Base-by-base conservation (phyloP, 64 coral and sea anemone genomes). In the Dendronephthya gigantea region DNA sequence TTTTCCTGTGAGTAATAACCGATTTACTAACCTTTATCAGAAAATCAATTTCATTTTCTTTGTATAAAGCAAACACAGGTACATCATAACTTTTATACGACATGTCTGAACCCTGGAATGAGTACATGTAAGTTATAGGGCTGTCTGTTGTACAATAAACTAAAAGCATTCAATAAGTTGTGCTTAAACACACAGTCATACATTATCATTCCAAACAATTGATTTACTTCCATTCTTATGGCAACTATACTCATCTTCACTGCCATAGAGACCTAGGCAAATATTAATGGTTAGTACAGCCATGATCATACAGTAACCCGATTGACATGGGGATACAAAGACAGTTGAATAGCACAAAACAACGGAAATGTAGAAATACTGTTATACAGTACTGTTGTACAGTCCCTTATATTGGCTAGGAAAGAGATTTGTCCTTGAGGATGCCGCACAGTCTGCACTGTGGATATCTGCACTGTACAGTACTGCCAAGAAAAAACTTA, bases 21-120 rank as follows among this genome's bases (percentile, higher is more conserved):
- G 0, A 33, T 82, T n/a, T 17, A 40, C 11, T 6, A 74, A 86
- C 84, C 52, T 79, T 34, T 8, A 91, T 48, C 69, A 94, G 39
- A 35, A 27, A 22, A n/a, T 89, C 81, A 23, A 98, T 85, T 90
- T 98, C 95, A 41, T 87, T 84, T 29, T 83, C 31, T 40, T 92
- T 49, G 19, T 83, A 75, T 17, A 98, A 70, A 70, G 92, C 89
- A 93, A 98, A 98, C 7, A 98, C 88, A 50, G 95, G 95, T 41
- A 98, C 84, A 45, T 92, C 92, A 90, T 90, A 98, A 40, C 88
- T 89, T 59, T 56, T 90, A 37, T 93, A 98, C 19, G 95, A 93
- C 95, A 98, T 98, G 2, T 48, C 89, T 85, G 68, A 93, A 82
- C 95, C 95, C 95, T 98, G 84, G 19, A 1, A 33, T 39, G 59